Conservation (phyloP, 2,113 vertebrate species). For the Syrrhaptes paradoxus region DNA sequence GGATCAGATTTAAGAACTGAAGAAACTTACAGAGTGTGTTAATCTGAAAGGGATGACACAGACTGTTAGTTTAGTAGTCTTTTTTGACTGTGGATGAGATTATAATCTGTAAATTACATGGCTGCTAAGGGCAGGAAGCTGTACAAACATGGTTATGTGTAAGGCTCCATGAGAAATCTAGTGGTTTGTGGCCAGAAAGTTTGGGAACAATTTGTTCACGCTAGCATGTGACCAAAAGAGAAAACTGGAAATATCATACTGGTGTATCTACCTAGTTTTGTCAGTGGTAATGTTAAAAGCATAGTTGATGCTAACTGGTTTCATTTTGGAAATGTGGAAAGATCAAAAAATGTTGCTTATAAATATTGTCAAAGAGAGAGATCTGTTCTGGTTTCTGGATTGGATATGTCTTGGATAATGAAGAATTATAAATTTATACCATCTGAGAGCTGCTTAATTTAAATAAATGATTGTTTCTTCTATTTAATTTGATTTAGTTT, state of each 20-base stretch:
- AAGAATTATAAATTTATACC: slow-evolving; percentile 2
- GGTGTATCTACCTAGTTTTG: background rate
- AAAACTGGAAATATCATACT: background rate
- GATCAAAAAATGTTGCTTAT: background rate
- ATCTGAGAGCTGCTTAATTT: slow-evolving; percentile 46
- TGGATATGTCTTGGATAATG: background rate
- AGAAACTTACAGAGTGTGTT: background rate
- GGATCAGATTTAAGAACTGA: background rate
- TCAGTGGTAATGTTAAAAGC: background rate
- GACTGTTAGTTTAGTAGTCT: background rate
- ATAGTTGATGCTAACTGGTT: background rate
- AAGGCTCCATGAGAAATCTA: background rate
- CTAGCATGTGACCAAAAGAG: background rate
- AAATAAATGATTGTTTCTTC: slow-evolving; percentile 30
- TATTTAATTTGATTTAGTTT: slow-evolving; percentile 40
- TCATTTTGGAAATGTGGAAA: background rate
- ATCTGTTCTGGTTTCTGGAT: background rate
- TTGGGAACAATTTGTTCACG: background rate
- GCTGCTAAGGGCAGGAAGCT: background rate
- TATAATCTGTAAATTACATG: background rate
- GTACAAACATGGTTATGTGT: background rate
- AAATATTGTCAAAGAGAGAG: background rate
- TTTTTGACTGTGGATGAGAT: background rate
- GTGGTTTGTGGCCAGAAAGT: background rate
- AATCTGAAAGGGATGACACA: background rate